phyloP scores from a whole-genome alignment of 2,113 vertebrate species.

The Canis aureus region DNA sequence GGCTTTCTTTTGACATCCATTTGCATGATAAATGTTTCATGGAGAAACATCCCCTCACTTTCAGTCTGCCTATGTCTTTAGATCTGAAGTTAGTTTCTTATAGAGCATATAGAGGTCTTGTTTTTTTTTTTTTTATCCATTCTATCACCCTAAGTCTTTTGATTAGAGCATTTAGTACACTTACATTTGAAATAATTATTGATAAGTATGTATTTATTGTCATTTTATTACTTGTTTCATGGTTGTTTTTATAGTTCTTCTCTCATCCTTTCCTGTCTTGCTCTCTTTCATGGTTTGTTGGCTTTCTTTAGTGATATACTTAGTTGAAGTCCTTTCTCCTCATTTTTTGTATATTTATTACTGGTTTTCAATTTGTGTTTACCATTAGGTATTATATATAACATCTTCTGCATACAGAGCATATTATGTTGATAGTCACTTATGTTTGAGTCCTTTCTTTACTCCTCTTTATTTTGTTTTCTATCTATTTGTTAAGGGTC shows the following conservation, averaged over 20 bases:
- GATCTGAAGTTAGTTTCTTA: not conserved
- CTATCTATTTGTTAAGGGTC: not conserved
- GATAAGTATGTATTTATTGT: not conserved
- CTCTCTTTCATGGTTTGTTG: not conserved
- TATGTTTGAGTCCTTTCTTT: not conserved
- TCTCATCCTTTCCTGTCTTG: not conserved
- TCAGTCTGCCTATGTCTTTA: not conserved
- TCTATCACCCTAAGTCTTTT: not conserved
- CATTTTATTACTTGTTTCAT: not conserved
- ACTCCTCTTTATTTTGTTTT: not conserved
- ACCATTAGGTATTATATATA: not conserved
- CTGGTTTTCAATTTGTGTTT: not conserved
- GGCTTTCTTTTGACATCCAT: not conserved
- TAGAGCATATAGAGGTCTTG: not conserved
- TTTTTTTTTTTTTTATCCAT: not conserved
- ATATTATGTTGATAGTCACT: not conserved
- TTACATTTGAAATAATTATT: not conserved
- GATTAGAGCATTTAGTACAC: not conserved
- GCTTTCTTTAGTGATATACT: not conserved
- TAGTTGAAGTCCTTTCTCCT: not conserved
- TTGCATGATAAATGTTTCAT: not conserved
- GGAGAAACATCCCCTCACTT: not conserved
- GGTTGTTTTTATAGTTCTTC: not conserved
- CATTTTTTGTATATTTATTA: not conserved
- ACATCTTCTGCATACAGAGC: not conserved